Evolutionary conservation across 1,140 invertebrate species (phyloP).

Genomic region (Microvelia longipes): DNA sequence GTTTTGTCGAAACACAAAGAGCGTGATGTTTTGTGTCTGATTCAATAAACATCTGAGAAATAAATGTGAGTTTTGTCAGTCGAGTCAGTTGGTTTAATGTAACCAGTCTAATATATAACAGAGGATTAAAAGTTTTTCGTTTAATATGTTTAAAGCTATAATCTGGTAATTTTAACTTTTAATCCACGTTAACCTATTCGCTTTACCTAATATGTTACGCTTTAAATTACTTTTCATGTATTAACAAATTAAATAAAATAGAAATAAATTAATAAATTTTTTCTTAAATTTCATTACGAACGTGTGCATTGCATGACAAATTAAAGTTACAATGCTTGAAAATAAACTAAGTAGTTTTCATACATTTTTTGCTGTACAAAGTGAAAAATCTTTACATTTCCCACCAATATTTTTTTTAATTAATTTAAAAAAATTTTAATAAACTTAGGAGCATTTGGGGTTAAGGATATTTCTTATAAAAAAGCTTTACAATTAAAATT

Average conservation of each 20-base stretch:
- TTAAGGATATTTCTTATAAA: slow-evolving; percentile 2
- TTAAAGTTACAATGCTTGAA: slow-evolving; percentile 1
- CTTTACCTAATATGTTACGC: too few relatives aligned
- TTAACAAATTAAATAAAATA: background rate
- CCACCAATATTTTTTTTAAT: slow-evolving; percentile 3
- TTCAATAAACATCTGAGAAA: too few relatives aligned
- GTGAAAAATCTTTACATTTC: background rate
- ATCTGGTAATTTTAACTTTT: too few relatives aligned
- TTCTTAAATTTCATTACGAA: slow-evolving; percentile 8
- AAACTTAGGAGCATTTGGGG: slow-evolving; percentile 5
- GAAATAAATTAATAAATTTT: slow-evolving; percentile 3
- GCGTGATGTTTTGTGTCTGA: too few relatives aligned
- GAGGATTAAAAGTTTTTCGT: too few relatives aligned
- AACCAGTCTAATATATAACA: too few relatives aligned
- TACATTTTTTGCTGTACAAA: background rate
- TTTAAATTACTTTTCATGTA: background rate
- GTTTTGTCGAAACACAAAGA: too few relatives aligned
- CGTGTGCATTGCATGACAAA: background rate
- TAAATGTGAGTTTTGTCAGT: too few relatives aligned
- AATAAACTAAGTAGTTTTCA: background rate
- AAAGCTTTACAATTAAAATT: slow-evolving; percentile 12
- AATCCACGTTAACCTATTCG: too few relatives aligned
- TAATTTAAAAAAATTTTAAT: slow-evolving; percentile 7
- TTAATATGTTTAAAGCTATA: too few relatives aligned
- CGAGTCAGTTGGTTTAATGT: too few relatives aligned